Evolutionary conservation across 1,140 invertebrate species (phyloP).

Genomic region (Lordiphosa clarofinis): DNA sequence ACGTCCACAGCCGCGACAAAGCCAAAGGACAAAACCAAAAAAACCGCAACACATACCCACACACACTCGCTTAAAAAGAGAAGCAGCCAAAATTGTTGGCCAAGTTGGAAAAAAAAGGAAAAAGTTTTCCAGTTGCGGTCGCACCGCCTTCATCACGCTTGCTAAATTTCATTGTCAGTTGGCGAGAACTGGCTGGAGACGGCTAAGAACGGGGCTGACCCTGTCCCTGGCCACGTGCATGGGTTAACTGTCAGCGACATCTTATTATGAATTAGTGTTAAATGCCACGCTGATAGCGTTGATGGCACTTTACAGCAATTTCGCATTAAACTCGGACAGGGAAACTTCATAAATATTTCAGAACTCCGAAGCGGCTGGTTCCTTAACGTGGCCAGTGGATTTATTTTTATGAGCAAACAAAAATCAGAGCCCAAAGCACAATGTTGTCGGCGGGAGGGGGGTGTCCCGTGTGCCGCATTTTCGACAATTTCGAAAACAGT

Average conservation of each 20-base stretch:
- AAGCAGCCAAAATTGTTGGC: conserved; percentile 6
- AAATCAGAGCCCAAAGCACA: conserved; percentile 48
- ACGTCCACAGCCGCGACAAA: conserved; percentile 64
- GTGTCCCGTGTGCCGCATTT: conserved; percentile 69
- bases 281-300: conserved; percentile 70
- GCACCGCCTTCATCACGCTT: conserved; percentile 54
- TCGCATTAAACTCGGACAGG: conserved; percentile 56
- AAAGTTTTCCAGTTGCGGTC: conserved; percentile 39
- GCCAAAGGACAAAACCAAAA: conserved; percentile 64
- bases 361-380: conserved; percentile 13
- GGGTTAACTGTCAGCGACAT: conserved; percentile 77
- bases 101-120: conserved; percentile 9
- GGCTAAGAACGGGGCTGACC: neutral
- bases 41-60: conserved; percentile 45
- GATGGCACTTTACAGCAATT: conserved; percentile 68
- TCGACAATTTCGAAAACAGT: conserved; percentile 79
- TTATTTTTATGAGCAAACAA: conserved; percentile 62
- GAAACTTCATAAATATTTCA: conserved; percentile 66
- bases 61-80: conserved; percentile 17
- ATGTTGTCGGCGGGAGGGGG: conserved; percentile 32
- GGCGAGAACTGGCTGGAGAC: neutral
- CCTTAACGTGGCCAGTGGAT: conserved; percentile 48
- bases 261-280: conserved; percentile 78
- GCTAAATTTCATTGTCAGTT: conserved; percentile 66
- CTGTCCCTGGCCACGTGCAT: conserved; percentile 33